Evolutionary conservation across 2,113 vertebrate genomes (phyloP), one percentile per base, ranked within the genome.

Genomic region (Vulpes lagopus): DNA sequence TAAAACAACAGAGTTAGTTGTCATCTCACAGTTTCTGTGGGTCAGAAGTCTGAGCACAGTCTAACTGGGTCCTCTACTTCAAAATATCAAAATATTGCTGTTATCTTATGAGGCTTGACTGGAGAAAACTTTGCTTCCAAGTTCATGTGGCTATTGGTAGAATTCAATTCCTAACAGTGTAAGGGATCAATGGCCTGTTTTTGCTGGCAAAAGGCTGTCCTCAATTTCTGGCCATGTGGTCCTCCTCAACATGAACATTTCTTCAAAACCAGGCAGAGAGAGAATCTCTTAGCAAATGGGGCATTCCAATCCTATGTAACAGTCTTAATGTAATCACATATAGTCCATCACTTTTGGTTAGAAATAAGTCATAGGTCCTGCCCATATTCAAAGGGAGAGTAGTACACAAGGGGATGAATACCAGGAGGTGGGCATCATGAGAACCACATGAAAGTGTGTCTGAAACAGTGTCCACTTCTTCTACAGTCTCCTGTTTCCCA

Each of bases 1-100:
- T 74, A 73, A 95, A 97, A 91, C 8, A 91, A 62, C 8, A 49
- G 3, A 80, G 43, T 82, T 79, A 80, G n/a, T 82, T 79, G 60
- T 64, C 60, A 69, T 89, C 30, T 87, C 51, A 22, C 55, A 32
- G 57, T 89, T 69, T 92, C 49, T 80, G 6, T 87, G 43, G 3
- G 14, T 83, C 27, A 87, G 27, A 17, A 67, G 6, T 90, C 23
- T 93, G 27, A 84, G 55, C 12, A 60, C 17, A 83, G 16, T 38
- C 90, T 88, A 87, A 22, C 8, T 87, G 30, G 11, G 4, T 57
- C 20, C 2, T 93, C 62, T 67, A 43, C 6, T 60, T 91, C 11
- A 32, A 11, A 5, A 12, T 74, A 17, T 91, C 55, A 94, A 86
- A 91, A 64, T 19, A 16, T 53, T 67, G 8, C 51, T 95, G 35